A percentile compares a stretch with the other conserved stretches of the same genome.
Evolutionary conservation across 2,113 vertebrate genomes (phyloP).

Genomic region (Alces alces): DNA sequence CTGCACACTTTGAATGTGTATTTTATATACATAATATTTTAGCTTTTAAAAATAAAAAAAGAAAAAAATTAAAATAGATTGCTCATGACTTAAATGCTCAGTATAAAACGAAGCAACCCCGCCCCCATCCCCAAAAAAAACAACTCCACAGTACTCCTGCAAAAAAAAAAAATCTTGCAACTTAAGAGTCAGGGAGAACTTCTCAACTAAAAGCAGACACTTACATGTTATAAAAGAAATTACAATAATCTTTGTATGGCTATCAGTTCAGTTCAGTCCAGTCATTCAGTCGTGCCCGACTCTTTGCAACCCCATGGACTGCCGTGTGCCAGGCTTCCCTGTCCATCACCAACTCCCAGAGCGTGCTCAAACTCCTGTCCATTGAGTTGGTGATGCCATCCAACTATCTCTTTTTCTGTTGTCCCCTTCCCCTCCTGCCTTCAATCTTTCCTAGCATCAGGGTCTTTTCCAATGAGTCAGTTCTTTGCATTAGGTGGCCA

Average conservation of each 20-base stretch:
- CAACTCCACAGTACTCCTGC: neutral
- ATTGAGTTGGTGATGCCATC: neutral
- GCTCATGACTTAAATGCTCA: neutral
- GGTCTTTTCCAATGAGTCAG: neutral
- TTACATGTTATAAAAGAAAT: neutral
- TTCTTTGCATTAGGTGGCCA: neutral
- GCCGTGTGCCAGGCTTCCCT: neutral
- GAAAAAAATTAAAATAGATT: neutral
- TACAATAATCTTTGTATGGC: neutral
- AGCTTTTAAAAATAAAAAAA: neutral
- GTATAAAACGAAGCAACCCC: neutral
- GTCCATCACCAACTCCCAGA: neutral
- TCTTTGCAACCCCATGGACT: neutral
- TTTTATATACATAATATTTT: neutral
- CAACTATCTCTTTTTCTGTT: neutral
- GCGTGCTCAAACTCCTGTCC: neutral
- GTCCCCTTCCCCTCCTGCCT: neutral
- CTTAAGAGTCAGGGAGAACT: neutral
- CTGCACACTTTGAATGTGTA: neutral
- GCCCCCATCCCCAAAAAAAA: fast-evolving
- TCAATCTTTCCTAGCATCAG: neutral
- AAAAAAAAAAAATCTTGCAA: neutral
- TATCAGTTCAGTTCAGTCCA: neutral
- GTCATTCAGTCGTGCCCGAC: fast-evolving
- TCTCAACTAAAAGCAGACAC: neutral